Percentiles rank a stretch among this genome's conserved stretches.
Conservation (phyloP, 2,888 invertebrate genomes). For the Dromius quadrimaculatus region DNA sequence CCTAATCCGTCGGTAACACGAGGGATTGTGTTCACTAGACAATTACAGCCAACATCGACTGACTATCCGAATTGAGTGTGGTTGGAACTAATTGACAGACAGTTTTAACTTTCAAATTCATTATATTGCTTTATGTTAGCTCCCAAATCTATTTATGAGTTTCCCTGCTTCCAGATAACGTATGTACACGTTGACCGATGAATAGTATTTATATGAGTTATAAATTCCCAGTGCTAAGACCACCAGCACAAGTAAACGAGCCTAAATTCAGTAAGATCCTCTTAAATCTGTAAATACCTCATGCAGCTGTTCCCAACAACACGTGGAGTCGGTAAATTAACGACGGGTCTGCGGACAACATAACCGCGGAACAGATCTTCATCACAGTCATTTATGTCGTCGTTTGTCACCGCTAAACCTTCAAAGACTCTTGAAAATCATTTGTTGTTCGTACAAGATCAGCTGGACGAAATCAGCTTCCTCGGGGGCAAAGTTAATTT, state of each 20-base stretch:
- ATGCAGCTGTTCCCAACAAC: conserved; percentile 30
- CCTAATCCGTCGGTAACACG: conserved; percentile 44
- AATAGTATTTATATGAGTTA: conserved; percentile 27
- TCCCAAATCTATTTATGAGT: too few species aligned
- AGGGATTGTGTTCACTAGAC: conserved; percentile 32
- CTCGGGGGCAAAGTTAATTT: conserved; percentile 15
- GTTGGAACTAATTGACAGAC: too few species aligned
- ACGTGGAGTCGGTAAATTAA: conserved; percentile 40
- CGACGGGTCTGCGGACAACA: conserved; percentile 24
- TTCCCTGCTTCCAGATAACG: too few species aligned
- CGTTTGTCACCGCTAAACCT: too few species aligned
- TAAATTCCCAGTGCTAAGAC: conserved; percentile 37
- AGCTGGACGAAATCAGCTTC: too few species aligned
- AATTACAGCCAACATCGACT: conserved; percentile 20
- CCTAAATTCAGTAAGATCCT: conserved; percentile 13
- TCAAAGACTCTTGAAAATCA: too few species aligned
- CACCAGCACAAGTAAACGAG: conserved; percentile 37
- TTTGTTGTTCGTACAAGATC: too few species aligned
- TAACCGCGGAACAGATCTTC: conserved; percentile 19
- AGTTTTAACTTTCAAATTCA: too few species aligned
- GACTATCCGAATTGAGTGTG: too few species aligned
- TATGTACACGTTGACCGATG: conserved; percentile 20
- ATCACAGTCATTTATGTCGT: too few species aligned
- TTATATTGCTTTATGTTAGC: too few species aligned
- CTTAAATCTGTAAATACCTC: conserved; percentile 36